A percentile compares a stretch with the other conserved stretches of the same genome.
Evolutionary conservation across 2,113 vertebrate species (phyloP).

Genomic region (Taxidea taxus): DNA sequence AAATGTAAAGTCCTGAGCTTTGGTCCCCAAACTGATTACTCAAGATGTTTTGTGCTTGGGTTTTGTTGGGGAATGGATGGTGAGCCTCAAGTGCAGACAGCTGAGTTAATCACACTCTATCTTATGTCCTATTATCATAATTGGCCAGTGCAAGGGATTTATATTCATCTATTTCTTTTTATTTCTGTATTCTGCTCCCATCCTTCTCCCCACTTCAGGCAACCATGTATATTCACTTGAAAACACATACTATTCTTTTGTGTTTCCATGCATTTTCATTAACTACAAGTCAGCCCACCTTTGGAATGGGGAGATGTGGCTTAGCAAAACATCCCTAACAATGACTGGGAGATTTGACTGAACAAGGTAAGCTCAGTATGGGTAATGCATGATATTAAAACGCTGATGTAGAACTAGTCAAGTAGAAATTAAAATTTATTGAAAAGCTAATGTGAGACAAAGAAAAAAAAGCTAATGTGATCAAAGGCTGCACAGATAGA

Average conservation of each 20-base stretch:
- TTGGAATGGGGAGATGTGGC: neutral
- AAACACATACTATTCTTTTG: constrained; percentile 4
- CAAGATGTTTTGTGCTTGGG: constrained; percentile 1
- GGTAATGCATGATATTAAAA: neutral
- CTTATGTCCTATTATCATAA: neutral
- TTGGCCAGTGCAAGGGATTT: neutral
- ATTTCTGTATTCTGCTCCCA: neutral
- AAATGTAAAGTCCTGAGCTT: constrained; percentile 12
- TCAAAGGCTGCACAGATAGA: neutral
- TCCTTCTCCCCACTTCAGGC: neutral
- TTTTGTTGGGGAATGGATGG: neutral
- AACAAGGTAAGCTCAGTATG: neutral
- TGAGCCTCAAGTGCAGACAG: neutral
- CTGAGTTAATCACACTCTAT: neutral
- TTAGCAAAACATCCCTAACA: neutral
- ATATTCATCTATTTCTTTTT: constrained; percentile 8
- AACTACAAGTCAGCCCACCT: neutral
- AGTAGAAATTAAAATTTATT: neutral
- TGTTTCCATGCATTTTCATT: constrained; percentile 22
- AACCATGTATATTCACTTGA: constrained; percentile 19
- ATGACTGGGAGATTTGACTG: neutral
- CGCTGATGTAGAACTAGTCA: neutral
- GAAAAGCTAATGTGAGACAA: constrained; percentile 18
- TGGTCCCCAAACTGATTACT: neutral
- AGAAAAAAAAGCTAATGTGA: neutral